phyloP scores from a whole-genome alignment of 2,888 invertebrate species.

The Rhaphigaster nebulosa region DNA sequence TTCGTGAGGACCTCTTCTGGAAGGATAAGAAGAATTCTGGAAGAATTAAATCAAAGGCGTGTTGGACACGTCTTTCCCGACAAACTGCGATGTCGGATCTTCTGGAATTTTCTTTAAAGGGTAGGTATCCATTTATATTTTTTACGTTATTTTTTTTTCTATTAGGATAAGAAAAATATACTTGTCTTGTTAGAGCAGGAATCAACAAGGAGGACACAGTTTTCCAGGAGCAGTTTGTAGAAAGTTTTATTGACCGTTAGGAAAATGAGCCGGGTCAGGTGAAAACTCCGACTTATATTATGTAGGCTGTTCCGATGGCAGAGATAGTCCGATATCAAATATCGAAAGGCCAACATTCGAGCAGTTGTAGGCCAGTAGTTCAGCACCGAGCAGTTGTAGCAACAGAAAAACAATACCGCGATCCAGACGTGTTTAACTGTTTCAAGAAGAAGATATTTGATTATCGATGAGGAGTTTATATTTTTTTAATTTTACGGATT shows the following conservation, averaged over 20 bases:
- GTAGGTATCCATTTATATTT: not conserved
- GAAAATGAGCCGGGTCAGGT: not conserved
- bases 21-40: too few relatives aligned
- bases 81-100: not conserved
- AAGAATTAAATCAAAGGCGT: not conserved
- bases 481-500: too few relatives aligned
- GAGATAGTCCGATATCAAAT: not conserved
- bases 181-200: not conserved
- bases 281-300: not conserved
- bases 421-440: too few relatives aligned
- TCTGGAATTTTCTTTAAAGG: not conserved
- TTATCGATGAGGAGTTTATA: too few relatives aligned
- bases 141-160: not conserved
- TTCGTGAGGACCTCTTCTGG: not conserved
- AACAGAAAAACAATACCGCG: too few relatives aligned
- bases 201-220: not conserved
- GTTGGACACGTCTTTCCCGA: not conserved
- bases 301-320: not conserved
- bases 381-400: too few relatives aligned
- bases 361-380: not conserved
- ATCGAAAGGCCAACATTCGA: not conserved
- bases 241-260: conserved; percentile 33
- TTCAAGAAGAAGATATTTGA: too few relatives aligned
- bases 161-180: not conserved
- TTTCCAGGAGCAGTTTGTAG: not conserved